phyloP scores from a whole-genome alignment of 2,113 vertebrate genomes.

The Leucopternis melanops region DNA sequence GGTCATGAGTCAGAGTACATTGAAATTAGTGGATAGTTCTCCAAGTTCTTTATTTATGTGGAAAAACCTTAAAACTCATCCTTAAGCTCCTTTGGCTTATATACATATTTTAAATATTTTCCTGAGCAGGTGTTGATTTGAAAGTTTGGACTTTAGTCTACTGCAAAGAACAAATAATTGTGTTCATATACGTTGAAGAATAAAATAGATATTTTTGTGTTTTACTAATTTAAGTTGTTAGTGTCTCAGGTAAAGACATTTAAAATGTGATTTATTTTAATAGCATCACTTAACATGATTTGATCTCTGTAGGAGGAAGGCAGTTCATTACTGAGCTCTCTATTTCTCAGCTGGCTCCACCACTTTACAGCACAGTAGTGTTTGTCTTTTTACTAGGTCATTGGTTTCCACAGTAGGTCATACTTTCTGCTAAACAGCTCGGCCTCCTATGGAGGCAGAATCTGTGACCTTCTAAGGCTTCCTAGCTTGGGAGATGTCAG shows the following conservation, averaged over 20 bases:
- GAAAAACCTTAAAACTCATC: not conserved
- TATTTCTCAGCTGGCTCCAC: slow-evolving; percentile 12
- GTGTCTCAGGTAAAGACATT: not conserved
- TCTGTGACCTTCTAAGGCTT: slow-evolving; percentile 32
- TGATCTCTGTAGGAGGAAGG: slow-evolving; percentile 31
- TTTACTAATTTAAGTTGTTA: not conserved
- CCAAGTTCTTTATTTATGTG: not conserved
- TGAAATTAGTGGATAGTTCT: not conserved
- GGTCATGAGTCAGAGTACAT: not conserved
- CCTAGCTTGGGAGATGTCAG: not conserved
- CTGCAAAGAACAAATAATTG: not conserved
- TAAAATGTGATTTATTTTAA: slow-evolving; percentile 34
- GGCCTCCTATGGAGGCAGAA: slow-evolving; percentile 20
- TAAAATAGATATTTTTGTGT: not conserved
- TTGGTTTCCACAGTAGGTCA: slow-evolving; percentile 27
- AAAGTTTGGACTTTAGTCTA: not conserved
- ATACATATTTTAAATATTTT: not conserved
- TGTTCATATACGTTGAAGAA: not conserved
- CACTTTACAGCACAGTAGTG: not conserved
- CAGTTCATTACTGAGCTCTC: slow-evolving; percentile 20
- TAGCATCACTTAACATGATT: slow-evolving; percentile 28
- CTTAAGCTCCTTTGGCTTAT: not conserved
- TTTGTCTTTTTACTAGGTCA: slow-evolving; percentile 25
- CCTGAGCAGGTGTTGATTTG: not conserved
- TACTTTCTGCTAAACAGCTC: slow-evolving; percentile 39